Base-by-base conservation (phyloP, 1,140 invertebrate species). In the Drosophila varians region DNA sequence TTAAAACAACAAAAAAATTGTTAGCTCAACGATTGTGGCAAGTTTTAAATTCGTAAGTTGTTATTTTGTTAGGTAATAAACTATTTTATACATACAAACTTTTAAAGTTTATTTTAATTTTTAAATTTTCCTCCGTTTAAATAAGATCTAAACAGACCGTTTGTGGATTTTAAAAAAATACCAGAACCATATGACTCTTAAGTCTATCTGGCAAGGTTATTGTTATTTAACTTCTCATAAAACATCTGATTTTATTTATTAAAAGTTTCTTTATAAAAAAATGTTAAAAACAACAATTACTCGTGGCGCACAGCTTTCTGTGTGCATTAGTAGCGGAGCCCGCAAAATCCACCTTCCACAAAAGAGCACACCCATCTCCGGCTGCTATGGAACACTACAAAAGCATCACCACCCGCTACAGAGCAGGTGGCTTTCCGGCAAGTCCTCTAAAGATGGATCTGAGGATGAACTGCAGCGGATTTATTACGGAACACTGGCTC, bases 401-500 rank as follows among this genome's bases (percentile, higher is more conserved):
- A 42, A 68, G 43, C 23, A 31, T 34, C 43, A 77, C n/a, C 38
- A 56, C 7, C 25, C 46, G 1, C 40, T 48, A 18, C 58, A 55
- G 54, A 61, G 16, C 43, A 58, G 38, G 9, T 66, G 28, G 62
- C 38, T 49, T 1, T 42, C 54, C 9, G 12, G 3, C 1, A 25
- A 55, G 1, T 11, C 38, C 1, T 28, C 14, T 0, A 16, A 28
- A 18, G 45, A 34, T 3, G 55, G 53, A 5, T 34, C 74, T 0
- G 55, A 70, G 11, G 40, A 43, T 26, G 40, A 7, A 3, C 25
- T 88, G n/a, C 58, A 88, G 55, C 84, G 89, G 7, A 61, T 96
- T 14, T 96, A 96, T 76, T 83, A 90, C 36, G 97, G 96, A 5
- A 90, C 91, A 0, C 88, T 97, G 21, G 92, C 93, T 1, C 92